Base-by-base conservation (phyloP, 2,888 invertebrate genomes). In the Catocala fraxini region DNA sequence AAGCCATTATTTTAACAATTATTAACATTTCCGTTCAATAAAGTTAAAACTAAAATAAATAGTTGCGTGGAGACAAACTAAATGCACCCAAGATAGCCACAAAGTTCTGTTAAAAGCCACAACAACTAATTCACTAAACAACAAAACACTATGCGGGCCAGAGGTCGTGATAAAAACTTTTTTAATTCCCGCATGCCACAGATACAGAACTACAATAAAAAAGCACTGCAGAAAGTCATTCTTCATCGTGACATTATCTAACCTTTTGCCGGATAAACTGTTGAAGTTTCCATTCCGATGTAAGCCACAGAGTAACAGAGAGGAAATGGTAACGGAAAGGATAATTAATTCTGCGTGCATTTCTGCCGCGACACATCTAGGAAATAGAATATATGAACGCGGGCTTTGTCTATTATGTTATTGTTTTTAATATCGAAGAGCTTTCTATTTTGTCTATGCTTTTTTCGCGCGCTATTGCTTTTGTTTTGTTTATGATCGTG, bases 281-380 rank as follows among this genome's bases (percentile, higher is more conserved):
- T 66, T 75, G 63, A 68, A 72, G 68, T 60, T 59, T 57, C 63
- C 60, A 71, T 63, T 53, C 65, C 62, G 57, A 64, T 58, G 54
- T 54, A 54, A 57, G 51, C 72, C 64, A 65, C 63, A 66, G 68
- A 70, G 52, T 56, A 56, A 56, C 59, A 52, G 45, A 49, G 35
- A 58, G 65, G 68, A 70, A 67, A 55, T 55, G 41, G 65, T 66
- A 62, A 75, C 70, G 67, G 67, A 70, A 70, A 65, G 62, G 61
- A 73, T 73, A 70, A 75, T 75, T 77, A 75, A 77, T 73, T 73
- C 59, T 68, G 52, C 59, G 60, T 65, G 65, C 77, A 76, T 65
- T 62, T 58, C 61, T 25, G 71, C 42, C 59, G 70, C 41, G 71
- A 70, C 71, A 73, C 62, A 63, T 71, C 65, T 68, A 72, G 64